phyloP scores from a whole-genome alignment of 1,140 invertebrate species.

The Planococcus citri region DNA sequence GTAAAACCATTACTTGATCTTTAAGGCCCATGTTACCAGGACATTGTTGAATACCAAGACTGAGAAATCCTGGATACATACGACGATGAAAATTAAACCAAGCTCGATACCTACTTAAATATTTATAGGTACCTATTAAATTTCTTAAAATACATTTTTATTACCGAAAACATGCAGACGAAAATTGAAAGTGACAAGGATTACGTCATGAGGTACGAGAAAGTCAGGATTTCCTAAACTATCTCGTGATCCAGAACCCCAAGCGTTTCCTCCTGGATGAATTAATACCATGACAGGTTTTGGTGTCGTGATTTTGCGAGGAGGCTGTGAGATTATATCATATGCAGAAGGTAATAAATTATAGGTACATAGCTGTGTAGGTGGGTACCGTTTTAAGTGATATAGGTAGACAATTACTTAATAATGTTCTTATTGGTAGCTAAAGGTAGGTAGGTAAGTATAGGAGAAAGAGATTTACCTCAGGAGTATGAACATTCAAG shows the following conservation, averaged over 20 bases:
- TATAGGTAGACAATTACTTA: too few species aligned
- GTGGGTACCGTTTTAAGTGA: too few species aligned
- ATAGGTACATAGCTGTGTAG: too few species aligned
- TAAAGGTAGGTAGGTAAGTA: too few species aligned
- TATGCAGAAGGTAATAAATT: too few species aligned
- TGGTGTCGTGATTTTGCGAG: background rate
- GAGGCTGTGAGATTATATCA: background rate
- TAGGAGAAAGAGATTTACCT: conserved; percentile 12
- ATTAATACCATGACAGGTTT: conserved; percentile 15
- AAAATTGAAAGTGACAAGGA: conserved; percentile 19
- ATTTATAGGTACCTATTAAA: background rate
- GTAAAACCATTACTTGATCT: conserved; percentile 36
- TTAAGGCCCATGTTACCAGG: conserved; percentile 33
- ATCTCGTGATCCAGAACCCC: background rate
- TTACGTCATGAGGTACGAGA: conserved; percentile 13
- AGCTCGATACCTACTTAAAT: too few species aligned
- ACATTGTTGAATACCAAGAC: background rate
- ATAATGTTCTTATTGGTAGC: too few species aligned
- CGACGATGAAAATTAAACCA: too few species aligned
- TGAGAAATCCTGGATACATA: conserved; percentile 21
- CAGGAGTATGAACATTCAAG: conserved; percentile 25
- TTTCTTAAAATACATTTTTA: too few species aligned
- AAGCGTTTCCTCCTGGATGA: conserved; percentile 10
- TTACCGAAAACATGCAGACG: conserved; percentile 18
- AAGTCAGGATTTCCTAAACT: conserved; percentile 1